Conservation (phyloP, 2,888 invertebrate species). For the Tachina lurida region DNA sequence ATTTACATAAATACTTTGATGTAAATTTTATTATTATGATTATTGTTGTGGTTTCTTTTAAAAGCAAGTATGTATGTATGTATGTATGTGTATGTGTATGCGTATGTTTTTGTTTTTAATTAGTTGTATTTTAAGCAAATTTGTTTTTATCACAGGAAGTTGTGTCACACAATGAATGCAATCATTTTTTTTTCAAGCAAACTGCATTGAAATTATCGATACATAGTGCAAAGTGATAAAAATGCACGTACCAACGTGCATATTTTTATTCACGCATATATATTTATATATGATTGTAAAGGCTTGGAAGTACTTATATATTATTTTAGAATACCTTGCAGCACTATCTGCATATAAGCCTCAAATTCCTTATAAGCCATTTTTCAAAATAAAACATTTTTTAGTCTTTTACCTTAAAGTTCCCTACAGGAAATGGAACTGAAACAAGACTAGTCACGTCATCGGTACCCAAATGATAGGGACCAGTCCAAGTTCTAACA, state of each 20-base stretch:
- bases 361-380: no score
- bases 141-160: slow-evolving; percentile 66
- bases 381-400: no score
- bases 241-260: slow-evolving; percentile 13
- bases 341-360: no score
- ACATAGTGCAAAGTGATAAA: slow-evolving; percentile 13
- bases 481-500: no score
- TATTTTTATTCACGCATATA: neutral
- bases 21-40: slow-evolving; percentile 50
- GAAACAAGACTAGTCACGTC: no score
- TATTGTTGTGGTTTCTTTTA: slow-evolving; percentile 26
- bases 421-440: no score
- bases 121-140: slow-evolving; percentile 32
- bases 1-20: slow-evolving; percentile 35
- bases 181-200: slow-evolving; percentile 29
- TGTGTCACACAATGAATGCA: slow-evolving; percentile 44
- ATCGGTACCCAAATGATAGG: no score
- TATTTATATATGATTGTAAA: neutral
- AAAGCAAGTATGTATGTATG: neutral
- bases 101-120: slow-evolving; percentile 7
- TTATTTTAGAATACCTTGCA: no score
- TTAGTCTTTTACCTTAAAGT: no score
- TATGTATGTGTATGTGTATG: neutral
- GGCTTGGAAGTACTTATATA: neutral
- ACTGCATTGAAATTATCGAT: slow-evolving; percentile 49